Evolutionary conservation across 1,140 invertebrate genomes (phyloP).

Genomic region (Nasonia giraulti): DNA sequence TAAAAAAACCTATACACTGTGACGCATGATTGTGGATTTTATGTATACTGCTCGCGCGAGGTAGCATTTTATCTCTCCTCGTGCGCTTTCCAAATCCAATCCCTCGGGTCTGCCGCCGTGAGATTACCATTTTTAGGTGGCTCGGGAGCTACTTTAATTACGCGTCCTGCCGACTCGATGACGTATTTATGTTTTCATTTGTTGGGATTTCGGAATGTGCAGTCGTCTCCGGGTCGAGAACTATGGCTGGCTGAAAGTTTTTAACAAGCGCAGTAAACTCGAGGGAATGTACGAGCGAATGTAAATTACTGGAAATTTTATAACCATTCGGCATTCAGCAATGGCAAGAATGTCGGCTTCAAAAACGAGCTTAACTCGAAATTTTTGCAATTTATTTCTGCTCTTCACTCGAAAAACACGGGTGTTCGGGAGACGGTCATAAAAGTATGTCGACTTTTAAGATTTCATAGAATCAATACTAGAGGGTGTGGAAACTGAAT

Average conservation of each 20-base stretch:
- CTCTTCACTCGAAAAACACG: background rate
- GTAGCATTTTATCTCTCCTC: background rate
- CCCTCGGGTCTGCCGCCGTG: background rate
- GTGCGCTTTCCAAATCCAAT: slow-evolving; percentile 37
- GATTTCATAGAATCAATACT: too few relatives aligned
- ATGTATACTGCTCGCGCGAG: background rate
- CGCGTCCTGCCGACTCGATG: slow-evolving; percentile 1
- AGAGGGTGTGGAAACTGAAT: too few relatives aligned
- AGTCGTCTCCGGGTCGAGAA: background rate
- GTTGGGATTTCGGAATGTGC: slow-evolving; percentile 6
- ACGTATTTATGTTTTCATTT: slow-evolving; percentile 46
- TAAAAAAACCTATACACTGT: slow-evolving; percentile 17
- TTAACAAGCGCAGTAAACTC: background rate
- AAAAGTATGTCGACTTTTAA: too few relatives aligned
- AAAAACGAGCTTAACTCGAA: background rate
- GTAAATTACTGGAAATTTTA: background rate
- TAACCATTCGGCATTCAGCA: background rate
- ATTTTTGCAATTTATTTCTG: background rate
- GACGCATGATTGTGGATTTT: slow-evolving; percentile 32
- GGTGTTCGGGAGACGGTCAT: too few relatives aligned
- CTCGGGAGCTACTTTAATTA: slow-evolving; percentile 49
- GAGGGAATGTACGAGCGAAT: background rate
- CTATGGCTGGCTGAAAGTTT: background rate
- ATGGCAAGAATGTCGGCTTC: background rate
- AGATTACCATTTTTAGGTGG: slow-evolving; percentile 39